Evolutionary conservation across 2,113 vertebrate species (phyloP).

Genomic region (Rafetus swinhoei): DNA sequence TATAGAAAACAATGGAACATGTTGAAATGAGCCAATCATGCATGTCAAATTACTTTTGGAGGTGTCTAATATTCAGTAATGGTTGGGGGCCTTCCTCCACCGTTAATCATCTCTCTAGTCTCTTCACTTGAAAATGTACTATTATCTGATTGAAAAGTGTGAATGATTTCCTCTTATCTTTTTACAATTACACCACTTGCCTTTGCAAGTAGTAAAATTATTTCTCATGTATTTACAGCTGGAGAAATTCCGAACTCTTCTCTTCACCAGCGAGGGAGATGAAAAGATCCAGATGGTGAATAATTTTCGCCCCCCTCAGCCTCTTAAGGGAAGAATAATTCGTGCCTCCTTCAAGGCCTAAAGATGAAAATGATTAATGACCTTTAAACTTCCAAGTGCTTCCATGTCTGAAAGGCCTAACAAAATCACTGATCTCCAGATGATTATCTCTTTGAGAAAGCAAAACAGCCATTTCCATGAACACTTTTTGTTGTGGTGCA

Average conservation of each 20-base stretch:
- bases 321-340: conserved; percentile 90
- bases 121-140: background rate
- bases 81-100: background rate
- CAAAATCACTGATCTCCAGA: conserved; percentile 5
- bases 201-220: background rate
- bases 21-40: background rate
- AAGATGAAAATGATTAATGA: conserved; percentile 25
- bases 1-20: background rate
- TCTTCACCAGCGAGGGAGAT: conserved; percentile 87
- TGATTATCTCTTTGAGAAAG: background rate
- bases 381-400: conserved; percentile 69
- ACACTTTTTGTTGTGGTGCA: background rate
- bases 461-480: background rate
- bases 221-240: conserved; percentile 77
- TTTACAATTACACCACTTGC: background rate
- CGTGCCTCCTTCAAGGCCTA: conserved; percentile 89
- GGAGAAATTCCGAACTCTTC: conserved; percentile 91
- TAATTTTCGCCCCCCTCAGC: conserved; percentile 95
- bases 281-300: conserved; percentile 92
- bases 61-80: background rate
- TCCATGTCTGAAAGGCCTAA: conserved; percentile 58
- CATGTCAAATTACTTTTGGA: background rate
- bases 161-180: background rate
- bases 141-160: background rate
- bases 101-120: background rate